Evolutionary conservation across 1,140 invertebrate genomes (phyloP), one percentile per base, ranked within the genome.

Genomic region (Magallana angulata): DNA sequence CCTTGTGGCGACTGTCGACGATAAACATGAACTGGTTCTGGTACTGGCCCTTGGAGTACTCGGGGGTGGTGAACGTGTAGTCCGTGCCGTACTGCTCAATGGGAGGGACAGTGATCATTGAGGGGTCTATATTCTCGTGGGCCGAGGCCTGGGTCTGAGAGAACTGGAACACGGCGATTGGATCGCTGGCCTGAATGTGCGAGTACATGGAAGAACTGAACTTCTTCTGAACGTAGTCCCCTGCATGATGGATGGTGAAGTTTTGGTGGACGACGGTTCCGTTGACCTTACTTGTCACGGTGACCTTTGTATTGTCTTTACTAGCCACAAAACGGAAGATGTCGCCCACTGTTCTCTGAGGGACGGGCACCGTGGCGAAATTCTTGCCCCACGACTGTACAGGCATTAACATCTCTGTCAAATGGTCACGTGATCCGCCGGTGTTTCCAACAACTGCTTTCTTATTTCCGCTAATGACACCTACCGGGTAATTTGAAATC

Each of bases 391-490:
- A 93, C 4, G 90, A 84, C 16, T 84, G 59, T 6, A 90, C 88
- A 7, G 92, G 91, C 81, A 90, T 87, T 3, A 92, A 81, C 68
- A 91, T 89, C 62, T 92, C 92, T 16, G 91, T 92, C 56, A 93
- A 58, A 85, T 93, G 92, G 83, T 92, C 92, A 5, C 68, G 56
- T 57, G 88, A 56, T 24, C 58, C 8, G 59, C 71, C 76, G 1
- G 80, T 57, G 88, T 85, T 18, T 58, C 58, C 87, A 84, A 84
- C 71, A 9, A 76, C 84, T 30, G 85, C 84, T 64, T 86, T 86
- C 56, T 84, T 89, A n/a, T 89, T 89, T 57, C 88, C 88, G 59
- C 88, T 89, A 24, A 89, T 82, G 36, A 81, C 88, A 9, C 85
- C 86, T 2, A 89, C 57, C 5, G 68, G 68, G 9, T 84, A 76